Base-by-base conservation (phyloP, 1,140 invertebrate genomes). In the Eriosoma lanigerum region DNA sequence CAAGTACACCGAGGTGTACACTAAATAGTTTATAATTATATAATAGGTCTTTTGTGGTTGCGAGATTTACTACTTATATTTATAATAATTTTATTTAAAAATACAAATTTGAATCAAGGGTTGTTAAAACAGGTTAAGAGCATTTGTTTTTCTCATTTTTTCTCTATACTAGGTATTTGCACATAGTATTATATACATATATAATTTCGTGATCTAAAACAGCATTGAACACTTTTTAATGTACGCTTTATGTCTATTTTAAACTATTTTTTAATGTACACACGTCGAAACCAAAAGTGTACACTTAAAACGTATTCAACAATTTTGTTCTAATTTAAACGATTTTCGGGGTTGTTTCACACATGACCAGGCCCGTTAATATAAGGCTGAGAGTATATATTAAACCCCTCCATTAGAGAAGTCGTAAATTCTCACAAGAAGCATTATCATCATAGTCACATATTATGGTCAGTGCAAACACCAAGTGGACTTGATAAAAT, bases 261-360 rank as follows among this genome's bases (percentile, higher is more conserved):
- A 29, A 8, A 24, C 21, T 52, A 38, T 76, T 58, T 76, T 56
- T 76, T 44, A 56, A n/a, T n/a, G 19, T 21, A 24, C 54, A 13
- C 1, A 56, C 32, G 73, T 76, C 73, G 73, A 76, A 76, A 76
- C 73, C 73, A 76, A 76, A 58, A 56, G 32, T 19, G 58, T 44
- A 26, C 73, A 44, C 32, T 76, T 58, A 76, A 58, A 73, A 58
- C 54, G n/a, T 32, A 26, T 76, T 32, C 73, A 76, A 76, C 73
- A 76, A 76, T 76, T 76, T 76, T 56, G 46, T 29, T 54, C 54
- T 76, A 76, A 76, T 58, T 76, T 60, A 76, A 76, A 76, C 73
- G 54, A 4, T 76, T 76, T 60, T 58, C 4, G 29, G 29, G 54
- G 73, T 76, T 56, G 73, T 76, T 76, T 32, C 54, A n/a, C 32